phyloP scores from a whole-genome alignment of 2,113 vertebrate genomes.

The Etheostoma cragini region DNA sequence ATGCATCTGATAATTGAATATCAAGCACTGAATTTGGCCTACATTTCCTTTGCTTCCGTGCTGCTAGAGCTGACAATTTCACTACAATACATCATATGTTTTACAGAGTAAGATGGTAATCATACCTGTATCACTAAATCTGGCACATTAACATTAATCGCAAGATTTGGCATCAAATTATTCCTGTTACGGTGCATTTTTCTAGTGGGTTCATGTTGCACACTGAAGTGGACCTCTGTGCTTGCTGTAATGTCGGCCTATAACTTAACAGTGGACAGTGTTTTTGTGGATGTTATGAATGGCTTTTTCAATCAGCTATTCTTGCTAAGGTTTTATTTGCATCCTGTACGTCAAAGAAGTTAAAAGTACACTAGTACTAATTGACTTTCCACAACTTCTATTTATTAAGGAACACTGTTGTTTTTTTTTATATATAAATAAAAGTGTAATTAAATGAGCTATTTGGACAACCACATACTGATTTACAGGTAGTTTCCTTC shows the following conservation, averaged over 20 bases:
- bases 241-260: too few species aligned
- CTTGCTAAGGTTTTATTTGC: constrained; percentile 6
- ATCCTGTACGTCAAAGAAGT: neutral
- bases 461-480: neutral
- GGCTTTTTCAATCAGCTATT: constrained; percentile 5
- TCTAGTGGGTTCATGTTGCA: constrained; percentile 1
- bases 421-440: neutral
- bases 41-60: neutral
- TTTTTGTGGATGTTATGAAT: neutral
- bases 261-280: neutral
- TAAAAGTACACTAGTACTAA: neutral
- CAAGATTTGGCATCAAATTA: neutral
- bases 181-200: neutral
- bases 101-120: neutral
- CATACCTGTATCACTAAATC: neutral
- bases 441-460: neutral
- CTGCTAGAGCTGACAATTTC: neutral
- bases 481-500: constrained; percentile 4
- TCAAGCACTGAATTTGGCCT: neutral
- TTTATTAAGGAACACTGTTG: neutral
- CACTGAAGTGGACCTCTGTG: neutral
- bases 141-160: neutral
- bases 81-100: neutral
- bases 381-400: neutral
- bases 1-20: neutral